phyloP scores from a whole-genome alignment of 2,888 invertebrate species.

The Tetragnatha montana region DNA sequence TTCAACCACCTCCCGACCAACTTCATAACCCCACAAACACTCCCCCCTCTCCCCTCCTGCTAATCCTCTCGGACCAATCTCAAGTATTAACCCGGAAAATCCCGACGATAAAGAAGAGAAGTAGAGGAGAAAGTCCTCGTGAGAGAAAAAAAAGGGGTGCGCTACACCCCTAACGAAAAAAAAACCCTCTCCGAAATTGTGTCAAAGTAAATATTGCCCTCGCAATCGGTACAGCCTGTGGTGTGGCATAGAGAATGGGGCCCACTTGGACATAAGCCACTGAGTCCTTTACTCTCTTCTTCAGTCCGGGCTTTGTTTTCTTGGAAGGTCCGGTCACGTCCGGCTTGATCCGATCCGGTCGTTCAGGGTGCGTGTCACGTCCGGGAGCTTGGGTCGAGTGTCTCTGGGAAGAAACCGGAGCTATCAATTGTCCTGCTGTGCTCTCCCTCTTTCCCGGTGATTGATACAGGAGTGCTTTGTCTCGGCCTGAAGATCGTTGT shows the following conservation, averaged over 20 bases:
- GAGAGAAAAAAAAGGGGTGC: background rate
- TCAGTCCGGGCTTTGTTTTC: conserved; percentile 20
- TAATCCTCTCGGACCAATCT: background rate
- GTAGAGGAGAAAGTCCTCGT: background rate
- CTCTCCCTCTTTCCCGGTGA: background rate
- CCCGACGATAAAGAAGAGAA: too few relatives aligned
- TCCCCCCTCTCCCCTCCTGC: background rate
- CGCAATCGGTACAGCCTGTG: background rate
- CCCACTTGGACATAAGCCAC: conserved; percentile 50
- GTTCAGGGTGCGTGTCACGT: conserved; percentile 45
- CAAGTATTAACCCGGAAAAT: background rate
- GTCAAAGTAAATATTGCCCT: conserved; percentile 15
- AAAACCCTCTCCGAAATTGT: background rate
- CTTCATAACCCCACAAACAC: background rate
- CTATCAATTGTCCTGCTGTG: background rate
- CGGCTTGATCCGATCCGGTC: conserved; percentile 26
- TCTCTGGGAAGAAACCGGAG: background rate
- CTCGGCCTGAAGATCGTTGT: background rate
- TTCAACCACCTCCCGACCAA: background rate
- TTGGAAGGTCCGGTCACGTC: conserved; percentile 42
- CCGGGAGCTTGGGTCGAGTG: conserved; percentile 25
- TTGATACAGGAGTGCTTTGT: background rate
- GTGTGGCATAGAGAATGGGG: conserved; percentile 35
- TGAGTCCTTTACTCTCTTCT: conserved; percentile 29
- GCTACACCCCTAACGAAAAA: background rate